phyloP scores from a whole-genome alignment of 2,888 invertebrate genomes.

The Polydrusus tereticollis region DNA sequence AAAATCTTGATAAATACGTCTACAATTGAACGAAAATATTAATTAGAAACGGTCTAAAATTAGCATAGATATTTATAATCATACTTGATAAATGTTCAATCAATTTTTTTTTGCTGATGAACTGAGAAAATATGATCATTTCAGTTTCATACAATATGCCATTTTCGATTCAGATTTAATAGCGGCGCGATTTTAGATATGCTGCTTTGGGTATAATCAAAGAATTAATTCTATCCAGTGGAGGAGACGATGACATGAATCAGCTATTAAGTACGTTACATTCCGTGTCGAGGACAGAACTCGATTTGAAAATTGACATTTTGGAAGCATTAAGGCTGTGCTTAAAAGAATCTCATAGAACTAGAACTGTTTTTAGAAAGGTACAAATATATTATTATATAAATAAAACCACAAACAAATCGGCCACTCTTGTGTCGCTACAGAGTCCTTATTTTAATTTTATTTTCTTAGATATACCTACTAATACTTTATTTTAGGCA shows the following conservation, averaged over 20 bases:
- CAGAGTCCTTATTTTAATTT: too few species aligned
- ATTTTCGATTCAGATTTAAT: too few species aligned
- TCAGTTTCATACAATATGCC: too few species aligned
- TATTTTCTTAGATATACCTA: neutral
- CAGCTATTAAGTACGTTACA: constrained; percentile 93
- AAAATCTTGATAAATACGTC: too few species aligned
- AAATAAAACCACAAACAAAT: too few species aligned
- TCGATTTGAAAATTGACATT: constrained; percentile 90
- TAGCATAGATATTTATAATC: too few species aligned
- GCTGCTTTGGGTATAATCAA: constrained; percentile 78
- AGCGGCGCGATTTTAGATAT: constrained; percentile 41
- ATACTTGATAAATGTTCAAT: too few species aligned
- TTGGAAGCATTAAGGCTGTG: constrained; percentile 90
- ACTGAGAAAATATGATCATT: too few species aligned
- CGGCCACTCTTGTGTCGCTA: too few species aligned
- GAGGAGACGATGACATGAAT: constrained; percentile 97
- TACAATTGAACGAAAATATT: too few species aligned
- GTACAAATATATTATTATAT: constrained; percentile 66
- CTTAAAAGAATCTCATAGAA: constrained; percentile 95
- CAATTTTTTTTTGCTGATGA: too few species aligned
- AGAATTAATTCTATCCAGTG: constrained; percentile 89
- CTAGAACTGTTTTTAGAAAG: constrained; percentile 96
- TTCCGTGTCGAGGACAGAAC: constrained; percentile 81
- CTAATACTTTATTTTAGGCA: constrained; percentile 69
- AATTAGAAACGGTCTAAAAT: too few species aligned